Evolutionary conservation across 2,888 invertebrate genomes (phyloP).

Genomic region (Hyalella azteca): DNA sequence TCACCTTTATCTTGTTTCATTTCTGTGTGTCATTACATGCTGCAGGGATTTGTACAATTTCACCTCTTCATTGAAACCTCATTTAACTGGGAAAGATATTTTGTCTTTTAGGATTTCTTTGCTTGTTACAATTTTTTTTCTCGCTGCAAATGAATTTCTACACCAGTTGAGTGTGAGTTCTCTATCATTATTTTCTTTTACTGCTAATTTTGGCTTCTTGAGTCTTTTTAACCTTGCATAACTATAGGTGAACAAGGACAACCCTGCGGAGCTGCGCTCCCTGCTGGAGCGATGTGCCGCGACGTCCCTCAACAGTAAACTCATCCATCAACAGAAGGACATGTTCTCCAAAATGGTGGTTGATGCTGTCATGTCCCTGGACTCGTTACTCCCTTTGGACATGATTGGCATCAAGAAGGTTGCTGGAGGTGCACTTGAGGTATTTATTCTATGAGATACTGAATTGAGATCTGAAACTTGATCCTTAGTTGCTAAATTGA

Average conservation of each 20-base stretch:
- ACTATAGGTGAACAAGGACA: conserved; percentile 61
- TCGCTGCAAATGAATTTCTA: no score
- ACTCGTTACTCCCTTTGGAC: conserved; percentile 84
- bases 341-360: conserved; percentile 98
- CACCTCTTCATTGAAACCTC: no score
- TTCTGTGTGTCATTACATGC: no score
- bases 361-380: conserved; percentile 90
- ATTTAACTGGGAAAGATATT: no score
- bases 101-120: no score
- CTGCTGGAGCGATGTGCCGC: conserved; percentile 84
- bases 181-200: no score
- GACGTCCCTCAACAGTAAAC: conserved; percentile 95
- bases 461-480: not conserved
- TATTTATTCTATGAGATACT: not conserved
- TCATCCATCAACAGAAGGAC: conserved; percentile 93
- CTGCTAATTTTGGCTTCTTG: no score
- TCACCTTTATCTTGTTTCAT: no score
- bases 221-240: no score
- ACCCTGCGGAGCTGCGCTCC: conserved; percentile 69
- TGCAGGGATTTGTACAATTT: no score
- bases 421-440: conserved; percentile 68
- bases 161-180: no score
- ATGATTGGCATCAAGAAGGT: conserved; percentile 99
- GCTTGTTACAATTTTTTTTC: no score
- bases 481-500: not conserved